Percentiles rank a stretch among this genome's conserved stretches.
Evolutionary conservation across 2,113 vertebrate species (phyloP).

Genomic region (Pseudolaguvia tuberculata): DNA sequence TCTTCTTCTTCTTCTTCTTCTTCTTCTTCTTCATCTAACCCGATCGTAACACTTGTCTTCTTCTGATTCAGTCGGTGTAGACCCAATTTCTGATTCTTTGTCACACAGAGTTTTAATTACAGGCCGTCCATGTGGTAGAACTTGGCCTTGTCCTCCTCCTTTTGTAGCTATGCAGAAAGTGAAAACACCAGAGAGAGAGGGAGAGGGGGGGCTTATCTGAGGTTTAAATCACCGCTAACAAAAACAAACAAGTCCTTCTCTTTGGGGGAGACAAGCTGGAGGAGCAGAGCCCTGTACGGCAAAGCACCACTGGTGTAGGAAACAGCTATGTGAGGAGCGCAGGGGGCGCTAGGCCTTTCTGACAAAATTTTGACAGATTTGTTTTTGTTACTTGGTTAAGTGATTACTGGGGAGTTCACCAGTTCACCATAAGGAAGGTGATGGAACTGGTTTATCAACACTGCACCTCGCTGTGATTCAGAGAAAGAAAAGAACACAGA

Average conservation of each 20-base stretch:
- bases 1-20: too few species aligned
- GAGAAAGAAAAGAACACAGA: constrained; percentile 7
- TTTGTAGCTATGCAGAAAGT: constrained; percentile 27
- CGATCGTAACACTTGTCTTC: neutral
- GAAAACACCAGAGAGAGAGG: constrained; percentile 28
- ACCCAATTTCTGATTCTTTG: too few species aligned
- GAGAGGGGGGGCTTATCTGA: too few species aligned
- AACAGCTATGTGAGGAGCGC: constrained; percentile 6
- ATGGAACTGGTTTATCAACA: constrained; percentile 42
- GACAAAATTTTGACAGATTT: constrained; percentile 14
- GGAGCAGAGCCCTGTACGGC: neutral
- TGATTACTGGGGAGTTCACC: constrained; percentile 17
- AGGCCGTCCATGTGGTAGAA: neutral
- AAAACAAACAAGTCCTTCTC: constrained; percentile 40
- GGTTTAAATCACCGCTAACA: constrained; percentile 34
- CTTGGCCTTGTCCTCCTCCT: constrained; percentile 25
- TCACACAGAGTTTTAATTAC: too few species aligned
- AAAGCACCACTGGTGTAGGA: neutral
- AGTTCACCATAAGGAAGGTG: neutral
- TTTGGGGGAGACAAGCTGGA: neutral
- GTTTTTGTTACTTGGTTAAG: constrained; percentile 13
- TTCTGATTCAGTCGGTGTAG: too few species aligned
- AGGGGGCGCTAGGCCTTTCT: neutral
- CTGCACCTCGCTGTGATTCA: constrained; percentile 25
- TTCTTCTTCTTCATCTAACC: neutral